phyloP scores from a whole-genome alignment of 2,113 vertebrate species.

The Acinonyx jubatus region DNA sequence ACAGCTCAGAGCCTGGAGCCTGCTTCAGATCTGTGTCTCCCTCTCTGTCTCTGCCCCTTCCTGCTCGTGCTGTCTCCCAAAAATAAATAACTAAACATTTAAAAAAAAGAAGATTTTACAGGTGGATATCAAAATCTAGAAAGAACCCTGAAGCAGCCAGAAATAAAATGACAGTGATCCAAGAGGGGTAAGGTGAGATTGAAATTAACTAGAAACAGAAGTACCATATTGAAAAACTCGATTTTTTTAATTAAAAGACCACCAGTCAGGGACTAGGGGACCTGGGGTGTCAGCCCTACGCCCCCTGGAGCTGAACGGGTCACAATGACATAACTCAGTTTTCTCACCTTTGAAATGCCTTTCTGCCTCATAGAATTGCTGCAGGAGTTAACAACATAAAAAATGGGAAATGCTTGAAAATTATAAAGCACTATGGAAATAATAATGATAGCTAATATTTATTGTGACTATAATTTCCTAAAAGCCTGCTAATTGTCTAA shows the following conservation, averaged over 20 bases:
- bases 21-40: too few species aligned
- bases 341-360: background rate
- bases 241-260: background rate
- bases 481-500: background rate
- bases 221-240: background rate
- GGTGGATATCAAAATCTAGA: background rate
- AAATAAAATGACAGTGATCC: background rate
- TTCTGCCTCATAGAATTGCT: background rate
- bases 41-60: too few species aligned
- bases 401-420: background rate
- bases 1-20: too few species aligned
- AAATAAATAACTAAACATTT: too few species aligned
- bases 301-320: fast-evolving
- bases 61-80: too few species aligned
- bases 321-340: fast-evolving
- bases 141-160: background rate
- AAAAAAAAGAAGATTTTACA: background rate
- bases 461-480: background rate
- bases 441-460: background rate
- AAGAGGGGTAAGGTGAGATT: fast-evolving
- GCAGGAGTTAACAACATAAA: background rate
- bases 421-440: background rate
- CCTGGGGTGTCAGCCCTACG: fast-evolving
- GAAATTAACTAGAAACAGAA: background rate
- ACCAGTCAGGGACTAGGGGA: background rate